Evolutionary conservation across 2,888 invertebrate genomes (phyloP), one percentile per base, ranked within the genome.

Genomic region (Cyrtodaria siliqua): DNA sequence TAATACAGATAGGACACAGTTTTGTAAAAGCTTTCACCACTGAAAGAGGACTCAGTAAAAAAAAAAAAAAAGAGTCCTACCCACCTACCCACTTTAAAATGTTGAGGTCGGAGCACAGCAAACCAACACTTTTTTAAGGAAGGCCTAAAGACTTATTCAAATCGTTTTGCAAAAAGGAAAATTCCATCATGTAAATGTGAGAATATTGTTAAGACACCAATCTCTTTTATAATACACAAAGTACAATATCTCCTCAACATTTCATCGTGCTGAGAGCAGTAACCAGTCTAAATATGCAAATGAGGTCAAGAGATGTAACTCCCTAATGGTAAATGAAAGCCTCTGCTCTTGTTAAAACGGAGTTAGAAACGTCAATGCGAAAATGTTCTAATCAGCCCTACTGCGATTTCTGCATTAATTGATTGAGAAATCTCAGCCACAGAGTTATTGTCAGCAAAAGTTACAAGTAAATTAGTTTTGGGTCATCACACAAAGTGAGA

Each of bases 391-490:
- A 78, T 78, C 78, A 78, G 56, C 56, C 68, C 40, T 23, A 63
- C 64, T 64, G 69, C 61, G 60, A 68, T 73, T 78, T 60, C 72
- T 42, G 69, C 57, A 75, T 76, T 80, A 80, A 80, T 80, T 80
- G 75, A 80, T 80, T 80, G 72, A 66, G 69, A 76, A 79, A 80
- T 80, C 79, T 69, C 72, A 26, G 75, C 66, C 64, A 61, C 72
- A 33, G 60, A 69, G 72, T 66, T 33, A 75, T 79, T 76, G 72
- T 75, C 55, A 55, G 50, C 59, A 50, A 74, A 64, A 62, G 79
- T 76, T 76, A 80, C 79, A 72, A 76, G 79, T 69, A 76, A 80
- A 80, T 80, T 80, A 76, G 79, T 80, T 80, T 80, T 80, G 75
- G 79, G 79, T 80, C 79, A 80, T 69, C 69, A 52, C 72, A 76